Percentiles rank a stretch among this genome's conserved stretches.
Evolutionary conservation across 2,113 vertebrate genomes (phyloP).

Genomic region (pig (Sus scrofa)): T2T-Sscrofa CM000819.6:8455001-8455500

Average conservation of each 20-base stretch:
- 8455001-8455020: background rate
- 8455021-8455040: background rate
- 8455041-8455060: background rate
- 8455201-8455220: background rate
- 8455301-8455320: background rate
- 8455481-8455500: too few species aligned
- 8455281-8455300: background rate
- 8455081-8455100: background rate
- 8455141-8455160: background rate
- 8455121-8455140: background rate
- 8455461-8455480: too few species aligned
- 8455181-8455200: background rate
- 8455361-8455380: too few species aligned
- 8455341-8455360: too few species aligned
- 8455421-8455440: too few species aligned
- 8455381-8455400: too few species aligned
- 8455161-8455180: background rate
- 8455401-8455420: too few species aligned
- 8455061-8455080: background rate
- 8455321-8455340: background rate
- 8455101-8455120: background rate
- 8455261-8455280: too few species aligned
- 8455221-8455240: background rate
- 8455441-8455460: too few species aligned
- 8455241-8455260: background rate